phyloP scores from a whole-genome alignment of 2,888 invertebrate genomes.

The Melieria crassipennis region DNA sequence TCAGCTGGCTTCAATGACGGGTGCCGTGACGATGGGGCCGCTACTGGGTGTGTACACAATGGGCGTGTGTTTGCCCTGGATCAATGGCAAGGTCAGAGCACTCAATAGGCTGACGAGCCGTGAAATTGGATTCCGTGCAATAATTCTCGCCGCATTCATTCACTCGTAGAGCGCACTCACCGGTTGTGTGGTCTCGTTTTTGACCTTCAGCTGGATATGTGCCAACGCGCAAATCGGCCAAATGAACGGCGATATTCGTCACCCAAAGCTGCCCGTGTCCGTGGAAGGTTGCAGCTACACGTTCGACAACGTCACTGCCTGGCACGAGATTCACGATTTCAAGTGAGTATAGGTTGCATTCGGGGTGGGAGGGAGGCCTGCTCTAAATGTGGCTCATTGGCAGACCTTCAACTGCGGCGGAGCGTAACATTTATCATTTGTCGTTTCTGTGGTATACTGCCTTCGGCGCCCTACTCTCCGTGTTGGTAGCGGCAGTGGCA shows the following conservation, averaged over 20 bases:
- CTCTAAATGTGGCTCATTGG: constrained; percentile 3
- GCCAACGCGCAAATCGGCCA: constrained; percentile 76
- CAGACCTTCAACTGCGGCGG: constrained; percentile 52
- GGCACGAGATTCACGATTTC: constrained; percentile 48
- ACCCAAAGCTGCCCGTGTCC: constrained; percentile 69
- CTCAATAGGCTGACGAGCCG: too few species aligned
- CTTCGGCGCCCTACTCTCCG: constrained; percentile 72
- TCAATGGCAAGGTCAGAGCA: constrained; percentile 69
- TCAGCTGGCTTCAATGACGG: constrained; percentile 72
- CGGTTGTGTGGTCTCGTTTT: constrained; percentile 74
- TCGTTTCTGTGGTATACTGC: constrained; percentile 80
- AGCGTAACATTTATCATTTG: constrained; percentile 68
- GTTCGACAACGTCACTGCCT: constrained; percentile 55
- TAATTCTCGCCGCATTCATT: background rate
- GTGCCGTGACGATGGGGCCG: constrained; percentile 75
- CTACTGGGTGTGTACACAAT: constrained; percentile 77
- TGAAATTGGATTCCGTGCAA: too few species aligned
- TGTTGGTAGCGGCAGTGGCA: constrained; percentile 70
- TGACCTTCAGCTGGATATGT: constrained; percentile 75
- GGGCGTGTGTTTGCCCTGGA: constrained; percentile 74
- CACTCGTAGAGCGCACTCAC: constrained; percentile 72
- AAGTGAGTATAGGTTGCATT: constrained; percentile 46
- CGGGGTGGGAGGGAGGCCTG: background rate
- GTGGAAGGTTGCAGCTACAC: constrained; percentile 66
- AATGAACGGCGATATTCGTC: constrained; percentile 70